These are phyloP conservation scores for Nyctibius bracteatus DNA, from an alignment of 2,113 vertebrate species.

Conservation along the genomic window DNA sequence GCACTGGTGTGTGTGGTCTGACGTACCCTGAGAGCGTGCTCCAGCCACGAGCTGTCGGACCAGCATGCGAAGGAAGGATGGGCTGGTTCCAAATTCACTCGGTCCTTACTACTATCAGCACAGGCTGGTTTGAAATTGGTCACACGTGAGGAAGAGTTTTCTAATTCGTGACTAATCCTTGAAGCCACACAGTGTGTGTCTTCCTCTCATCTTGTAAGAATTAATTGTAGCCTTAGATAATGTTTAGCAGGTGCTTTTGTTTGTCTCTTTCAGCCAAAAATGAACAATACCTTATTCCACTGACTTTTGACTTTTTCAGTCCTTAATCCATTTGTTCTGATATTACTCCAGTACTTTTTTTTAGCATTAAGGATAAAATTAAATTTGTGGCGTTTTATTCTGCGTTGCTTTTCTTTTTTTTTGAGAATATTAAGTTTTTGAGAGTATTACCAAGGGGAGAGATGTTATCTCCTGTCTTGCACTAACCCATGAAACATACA, in stretches of 20 bases:
- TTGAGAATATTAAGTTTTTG: not conserved
- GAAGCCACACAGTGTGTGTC: not conserved
- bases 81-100: not conserved
- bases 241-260: not conserved
- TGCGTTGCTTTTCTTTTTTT: not conserved
- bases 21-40: not conserved
- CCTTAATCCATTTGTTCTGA: not conserved
- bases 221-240: not conserved
- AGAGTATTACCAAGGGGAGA: not conserved
- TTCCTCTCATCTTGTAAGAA: not conserved
- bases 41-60: not conserved
- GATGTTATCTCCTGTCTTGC: not conserved
- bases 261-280: not conserved
- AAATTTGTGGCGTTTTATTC: not conserved
- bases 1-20: not conserved
- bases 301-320: not conserved
- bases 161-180: not conserved
- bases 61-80: rapidly evolving
- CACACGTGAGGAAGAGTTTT: not conserved
- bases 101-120: rapidly evolving
- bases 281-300: not conserved
- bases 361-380: not conserved
- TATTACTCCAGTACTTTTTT: not conserved
- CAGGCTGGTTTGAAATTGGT: not conserved
- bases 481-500: not conserved